Conservation (phyloP, 2,113 vertebrate genomes). For the Apodemus sylvaticus region DNA sequence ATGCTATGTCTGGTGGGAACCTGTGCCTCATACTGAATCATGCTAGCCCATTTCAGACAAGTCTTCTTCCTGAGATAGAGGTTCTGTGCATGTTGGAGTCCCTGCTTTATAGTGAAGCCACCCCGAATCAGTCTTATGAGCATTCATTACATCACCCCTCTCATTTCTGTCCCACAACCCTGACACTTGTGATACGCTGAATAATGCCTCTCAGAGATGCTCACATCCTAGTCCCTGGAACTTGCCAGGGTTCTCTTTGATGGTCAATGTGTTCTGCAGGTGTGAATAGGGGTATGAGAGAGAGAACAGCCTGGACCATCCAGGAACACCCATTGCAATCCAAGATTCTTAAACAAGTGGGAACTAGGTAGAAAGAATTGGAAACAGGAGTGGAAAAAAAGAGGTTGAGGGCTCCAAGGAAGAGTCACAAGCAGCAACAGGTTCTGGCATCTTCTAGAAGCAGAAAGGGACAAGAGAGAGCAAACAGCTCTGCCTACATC, state of each 20-base stretch:
- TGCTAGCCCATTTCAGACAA: neutral
- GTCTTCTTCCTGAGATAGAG: conserved; percentile 2
- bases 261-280: neutral
- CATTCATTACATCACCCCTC: neutral
- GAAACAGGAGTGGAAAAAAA: neutral
- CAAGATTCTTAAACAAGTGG: neutral
- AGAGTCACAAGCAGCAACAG: too few species aligned
- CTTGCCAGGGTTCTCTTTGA: neutral
- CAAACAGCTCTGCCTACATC: too few species aligned
- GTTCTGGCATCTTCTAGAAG: neutral
- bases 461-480: neutral
- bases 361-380: neutral
- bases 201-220: neutral
- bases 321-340: neutral
- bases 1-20: neutral
- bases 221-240: neutral
- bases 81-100: neutral
- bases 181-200: neutral
- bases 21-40: neutral
- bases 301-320: neutral
- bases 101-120: neutral
- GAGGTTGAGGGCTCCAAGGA: neutral
- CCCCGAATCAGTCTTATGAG: neutral
- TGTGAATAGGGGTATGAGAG: neutral
- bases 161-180: neutral